Evolutionary conservation across 2,888 invertebrate genomes (phyloP), one percentile per base, ranked within the genome.

Genomic region (Piscicola geometra): DNA sequence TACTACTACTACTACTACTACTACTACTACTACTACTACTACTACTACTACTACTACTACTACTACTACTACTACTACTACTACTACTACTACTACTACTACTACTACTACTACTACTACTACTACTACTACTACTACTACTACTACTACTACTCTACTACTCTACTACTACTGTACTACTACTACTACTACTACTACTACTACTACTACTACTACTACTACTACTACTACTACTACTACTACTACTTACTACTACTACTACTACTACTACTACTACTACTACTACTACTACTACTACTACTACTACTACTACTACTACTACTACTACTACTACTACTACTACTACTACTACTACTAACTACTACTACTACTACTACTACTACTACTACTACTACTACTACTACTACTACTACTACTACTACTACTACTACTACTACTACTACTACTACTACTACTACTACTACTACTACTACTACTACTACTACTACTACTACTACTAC

Each of bases 21-120:
- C 71, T 71, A 71, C 71, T 71, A 71, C 71, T 71, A 71, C 71
- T 71, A 71, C 71, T 71, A 41, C 71, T 71, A 71, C 71, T 71
- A 71, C 71, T 71, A 71, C 71, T 71, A 71, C 71, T 71, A 71
- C 71, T 71, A 71, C 71, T 71, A 71, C 71, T 71, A 41, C 56
- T 72, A 72, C 52, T 72, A 56, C 56, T 72, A 47, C 52, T 52
- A 75, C 52, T 67, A 67, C 35, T 33, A 67, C 67, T 67, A 67
- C 67, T 67, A 67, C 67, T 67, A 67, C 67, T 67, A 67, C 67
- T 67, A 67, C 67, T 67, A 67, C 67, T 67, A 67, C 67, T 67
- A 67, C 67, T 67, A 67, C 67, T 67, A 67, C 67, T 67, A 67
- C 67, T 67, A 67, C 67, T 67, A 67, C 67, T 67, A 67, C 67